These are phyloP conservation scores for Trinectes maculatus DNA, from an alignment of 2,113 vertebrate genomes.

Conservation along the genomic window DNA sequence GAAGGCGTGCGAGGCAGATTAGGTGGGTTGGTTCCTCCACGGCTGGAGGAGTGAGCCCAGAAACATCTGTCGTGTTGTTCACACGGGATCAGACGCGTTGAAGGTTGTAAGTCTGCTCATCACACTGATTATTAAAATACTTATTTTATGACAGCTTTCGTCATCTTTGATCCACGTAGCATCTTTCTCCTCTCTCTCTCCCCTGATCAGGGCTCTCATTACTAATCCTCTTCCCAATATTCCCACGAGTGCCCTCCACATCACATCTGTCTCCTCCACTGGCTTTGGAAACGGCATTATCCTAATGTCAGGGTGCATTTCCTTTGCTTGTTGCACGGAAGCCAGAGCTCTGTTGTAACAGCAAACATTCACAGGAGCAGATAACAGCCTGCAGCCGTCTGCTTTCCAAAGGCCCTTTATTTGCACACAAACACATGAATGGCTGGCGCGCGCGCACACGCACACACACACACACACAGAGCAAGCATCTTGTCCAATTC, in stretches of 20 bases:
- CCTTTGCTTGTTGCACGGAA: constrained; percentile 59
- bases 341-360: constrained; percentile 66
- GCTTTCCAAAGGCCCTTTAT: constrained; percentile 60
- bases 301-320: constrained; percentile 56
- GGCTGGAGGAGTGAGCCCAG: constrained; percentile 12
- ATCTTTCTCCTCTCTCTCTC: constrained; percentile 19
- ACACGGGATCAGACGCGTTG: neutral
- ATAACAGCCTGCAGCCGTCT: constrained; percentile 62
- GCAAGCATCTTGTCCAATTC: constrained; percentile 18
- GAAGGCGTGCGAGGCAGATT: constrained; percentile 77
- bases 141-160: constrained; percentile 5
- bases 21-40: constrained; percentile 61
- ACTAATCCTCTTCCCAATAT: constrained; percentile 51
- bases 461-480: constrained; percentile 19
- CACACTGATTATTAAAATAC: constrained; percentile 5
- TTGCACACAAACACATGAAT: constrained; percentile 69
- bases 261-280: constrained; percentile 55
- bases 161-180: constrained; percentile 32
- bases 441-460: constrained; percentile 21
- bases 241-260: constrained; percentile 49
- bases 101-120: constrained; percentile 2
- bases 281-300: constrained; percentile 30
- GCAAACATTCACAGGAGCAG: constrained; percentile 62
- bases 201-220: constrained; percentile 16
- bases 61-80: constrained; percentile 49